Evolutionary conservation across 2,888 invertebrate species (phyloP).

Genomic region (Graphium colonna): DNA sequence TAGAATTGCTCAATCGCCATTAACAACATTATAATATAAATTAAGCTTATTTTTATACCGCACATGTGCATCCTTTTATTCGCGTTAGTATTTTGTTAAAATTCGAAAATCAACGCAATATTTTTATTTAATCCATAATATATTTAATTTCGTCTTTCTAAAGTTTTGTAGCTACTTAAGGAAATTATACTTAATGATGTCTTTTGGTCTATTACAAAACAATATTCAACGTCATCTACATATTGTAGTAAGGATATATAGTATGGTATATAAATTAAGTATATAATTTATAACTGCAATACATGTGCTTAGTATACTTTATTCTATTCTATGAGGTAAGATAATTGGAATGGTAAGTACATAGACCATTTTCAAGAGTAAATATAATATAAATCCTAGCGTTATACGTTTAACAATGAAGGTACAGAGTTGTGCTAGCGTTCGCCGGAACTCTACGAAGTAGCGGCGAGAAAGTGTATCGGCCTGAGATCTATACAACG

Average conservation of each 20-base stretch:
- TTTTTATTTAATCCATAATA: not conserved
- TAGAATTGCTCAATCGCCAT: constrained; percentile 63
- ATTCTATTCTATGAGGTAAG: constrained; percentile 17
- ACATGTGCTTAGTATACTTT: not conserved
- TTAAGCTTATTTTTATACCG: not conserved
- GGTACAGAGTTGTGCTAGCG: constrained; percentile 23
- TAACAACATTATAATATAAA: not conserved
- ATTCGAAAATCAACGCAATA: not conserved
- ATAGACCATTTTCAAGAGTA: not conserved
- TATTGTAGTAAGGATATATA: not conserved
- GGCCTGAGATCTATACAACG: not conserved
- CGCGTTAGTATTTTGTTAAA: not conserved
- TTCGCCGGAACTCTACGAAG: constrained; percentile 40
- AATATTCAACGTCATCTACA: not conserved
- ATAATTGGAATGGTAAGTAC: not conserved
- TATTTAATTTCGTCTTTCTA: not conserved
- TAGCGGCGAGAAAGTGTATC: constrained; percentile 43
- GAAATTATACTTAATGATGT: not conserved
- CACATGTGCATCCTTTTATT: not conserved
- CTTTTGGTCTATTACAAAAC: too few relatives aligned
- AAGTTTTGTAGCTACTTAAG: too few relatives aligned
- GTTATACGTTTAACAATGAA: constrained; percentile 20
- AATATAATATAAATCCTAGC: constrained; percentile 3
- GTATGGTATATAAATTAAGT: not conserved
- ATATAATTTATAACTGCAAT: constrained; percentile 1